Base-by-base conservation (phyloP, 2,888 invertebrate species). In the Torymus auratus region DNA sequence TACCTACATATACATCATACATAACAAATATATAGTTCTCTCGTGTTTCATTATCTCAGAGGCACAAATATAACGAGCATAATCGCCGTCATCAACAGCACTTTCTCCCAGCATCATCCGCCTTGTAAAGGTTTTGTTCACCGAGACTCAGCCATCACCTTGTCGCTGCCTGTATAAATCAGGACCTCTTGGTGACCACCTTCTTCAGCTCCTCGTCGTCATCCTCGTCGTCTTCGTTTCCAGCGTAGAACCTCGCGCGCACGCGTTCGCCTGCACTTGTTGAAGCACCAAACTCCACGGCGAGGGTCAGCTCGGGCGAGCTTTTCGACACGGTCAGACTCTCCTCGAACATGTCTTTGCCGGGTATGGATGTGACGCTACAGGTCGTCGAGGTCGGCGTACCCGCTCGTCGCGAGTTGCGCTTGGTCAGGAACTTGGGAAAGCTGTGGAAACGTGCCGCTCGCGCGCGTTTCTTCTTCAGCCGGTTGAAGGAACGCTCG, bases 251-350 rank as follows among this genome's bases (percentile, higher is more conserved):
- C 2, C 23, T 82, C 11, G 74, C 82, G 4, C 80, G 69, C 7
- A 69, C 78, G 5, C 73, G 55, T 3, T 70, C 72, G 28, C 52
- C 12, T 1, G 61, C 56, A 56, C 50, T 13, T 10, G 28, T 56
- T 17, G 60, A 56, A 10, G 53, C 58, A 13, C 56, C 72, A 55
- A 82, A 61, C n/a, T 82, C 80, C 1, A 76, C 64, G 17, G 55
- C 79, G 5, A 81, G 56, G 11, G 68, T 80, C 12, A 84, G 60
- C 56, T 83, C 83, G 20, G 82, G 81, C 12, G 84, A 83, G 60
- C 80, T 81, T 68, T 82, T 84, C 60, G 82, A 71, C 14, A 74
- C 70, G 23, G 68, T 41, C 2, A 65, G 70, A 14, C 17, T 17
- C 12, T 60, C 74, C 2, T 69, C 74, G 14, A n/a, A 12, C 23